Evolutionary conservation across 1,140 invertebrate genomes (phyloP), one percentile per base, ranked within the genome.

Genomic region (Contarinia nasturtii): DNA sequence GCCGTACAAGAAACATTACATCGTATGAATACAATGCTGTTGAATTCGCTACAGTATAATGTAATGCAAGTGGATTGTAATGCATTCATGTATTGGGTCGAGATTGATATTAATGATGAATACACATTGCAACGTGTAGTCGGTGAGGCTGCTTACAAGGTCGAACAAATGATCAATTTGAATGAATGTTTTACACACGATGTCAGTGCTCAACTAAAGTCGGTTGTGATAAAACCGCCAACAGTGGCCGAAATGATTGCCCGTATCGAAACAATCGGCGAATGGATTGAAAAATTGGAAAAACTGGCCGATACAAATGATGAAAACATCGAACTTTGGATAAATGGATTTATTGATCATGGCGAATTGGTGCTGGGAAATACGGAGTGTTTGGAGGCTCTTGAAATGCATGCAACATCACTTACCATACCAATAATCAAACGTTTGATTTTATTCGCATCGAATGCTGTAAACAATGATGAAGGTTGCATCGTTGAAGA

Each of bases 21-120:
- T 7, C 47, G 47, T 37, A 46, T 54, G 12, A 51, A 53, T 14
- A 46, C 43, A 7, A 44, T 48, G 4, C 46, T 54, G 2, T 37
- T 62, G 44, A 55, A 60, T 41, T 45, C 49, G 1, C n/a, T 62
- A 27, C 55, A 62, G 47, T 47, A 52, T 1, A 36, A 56, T 18
- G 44, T 61, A 8, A 48, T 54, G 42, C n/a, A 45, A 1, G 48
- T 62, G 1, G 53, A 53, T 20, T 50, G 61, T 5, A 52, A 55
- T 17, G 48, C 48, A 2, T 62, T 53, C 21, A 54, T 62, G 53
- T 20, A 48, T 22, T 62, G 60, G 60, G 45, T 52, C 12, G 59
- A 60, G 27, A 10, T 57, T 10, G 43, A 19, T 52, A 50, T 49
- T 15, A 11, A 48, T 4, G 34, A 54, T 10, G 50, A 54, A 17